These are phyloP conservation scores for Clarias laeviceps DNA, from an alignment of 2,797 vertebrate species.

Conservation along the genomic window DNA sequence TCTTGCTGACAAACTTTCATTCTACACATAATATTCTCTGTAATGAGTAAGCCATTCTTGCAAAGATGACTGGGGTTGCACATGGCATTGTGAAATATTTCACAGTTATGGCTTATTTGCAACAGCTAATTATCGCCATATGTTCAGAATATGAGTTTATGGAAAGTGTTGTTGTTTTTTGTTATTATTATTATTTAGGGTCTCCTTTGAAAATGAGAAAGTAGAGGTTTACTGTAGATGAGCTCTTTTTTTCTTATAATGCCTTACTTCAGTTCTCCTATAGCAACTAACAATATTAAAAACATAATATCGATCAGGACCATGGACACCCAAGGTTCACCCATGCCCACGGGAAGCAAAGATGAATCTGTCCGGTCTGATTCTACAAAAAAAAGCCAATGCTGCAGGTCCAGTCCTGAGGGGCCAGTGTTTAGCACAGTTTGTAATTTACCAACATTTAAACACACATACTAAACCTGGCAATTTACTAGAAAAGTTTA, in stretches of 20 bases:
- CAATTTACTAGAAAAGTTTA: no score
- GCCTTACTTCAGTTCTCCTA: not conserved
- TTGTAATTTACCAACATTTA: no score
- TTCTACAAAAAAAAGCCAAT: no score
- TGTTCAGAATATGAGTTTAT: not conserved
- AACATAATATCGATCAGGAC: no score
- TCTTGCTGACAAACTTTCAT: constrained; percentile 11
- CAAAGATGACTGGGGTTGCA: not conserved
- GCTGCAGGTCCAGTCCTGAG: no score
- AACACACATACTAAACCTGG: no score
- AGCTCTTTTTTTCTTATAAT: not conserved
- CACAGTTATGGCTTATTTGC: not conserved
- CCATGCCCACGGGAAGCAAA: no score
- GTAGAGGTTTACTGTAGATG: not conserved
- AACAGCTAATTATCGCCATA: not conserved
- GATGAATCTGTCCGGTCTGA: no score
- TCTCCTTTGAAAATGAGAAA: not conserved
- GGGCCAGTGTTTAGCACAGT: no score
- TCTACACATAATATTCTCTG: not conserved
- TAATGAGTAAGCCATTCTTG: not conserved
- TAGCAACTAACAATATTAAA: not conserved
- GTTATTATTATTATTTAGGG: not conserved
- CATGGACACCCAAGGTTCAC: no score
- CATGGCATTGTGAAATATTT: not conserved
- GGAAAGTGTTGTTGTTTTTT: not conserved